Evolutionary conservation across 2,113 vertebrate genomes (phyloP), one percentile per base, ranked within the genome.

Genomic region (Macrotis lagotis): DNA sequence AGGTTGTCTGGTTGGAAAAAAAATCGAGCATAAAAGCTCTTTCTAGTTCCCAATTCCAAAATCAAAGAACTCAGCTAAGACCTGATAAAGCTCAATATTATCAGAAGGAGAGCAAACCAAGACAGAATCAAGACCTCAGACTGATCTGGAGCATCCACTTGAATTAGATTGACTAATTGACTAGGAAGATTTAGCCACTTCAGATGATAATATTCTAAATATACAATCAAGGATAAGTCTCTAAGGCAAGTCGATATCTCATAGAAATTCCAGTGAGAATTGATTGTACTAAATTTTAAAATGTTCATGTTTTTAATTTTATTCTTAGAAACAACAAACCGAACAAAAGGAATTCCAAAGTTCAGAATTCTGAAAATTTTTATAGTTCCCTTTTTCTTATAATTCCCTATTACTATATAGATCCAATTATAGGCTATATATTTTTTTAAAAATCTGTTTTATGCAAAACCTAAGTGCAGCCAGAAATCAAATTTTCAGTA

Each of bases 21-120:
- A 74, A n/a, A 44, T 44, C 6, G 19, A 66, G 48, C 12, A 49
- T 66, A 50, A 49, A 5, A 90, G 51, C 74, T 3, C 48, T 94
- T 92, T 55, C 44, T 91, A 91, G 28, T 31, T 89, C 88, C 51
- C 44, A 5, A 91, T 48, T 89, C 49, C 89, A 93, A n/a, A 93
- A 91, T 55, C 55, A 91, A 91, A 26, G 8, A 90, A 0, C 2
- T 89, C 48, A 66, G 48, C 52, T 89, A 95, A 94, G 26, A 2
- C 6, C 49, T 48, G 44, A 1, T 28, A 83, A 92, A 93, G 55
- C 31, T 50, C 49, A 90, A 83, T 91, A 47, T 59, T 8, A 92
- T 90, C 55, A 52, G 66, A 16, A 4, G 3, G 4, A 44, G 66
- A 22, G 37, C 1, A 93, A 24, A 22, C 88, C 37, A n/a, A 26